Base-by-base conservation (phyloP, 2,113 vertebrate species). In the Argyrosomus japonicus region DNA sequence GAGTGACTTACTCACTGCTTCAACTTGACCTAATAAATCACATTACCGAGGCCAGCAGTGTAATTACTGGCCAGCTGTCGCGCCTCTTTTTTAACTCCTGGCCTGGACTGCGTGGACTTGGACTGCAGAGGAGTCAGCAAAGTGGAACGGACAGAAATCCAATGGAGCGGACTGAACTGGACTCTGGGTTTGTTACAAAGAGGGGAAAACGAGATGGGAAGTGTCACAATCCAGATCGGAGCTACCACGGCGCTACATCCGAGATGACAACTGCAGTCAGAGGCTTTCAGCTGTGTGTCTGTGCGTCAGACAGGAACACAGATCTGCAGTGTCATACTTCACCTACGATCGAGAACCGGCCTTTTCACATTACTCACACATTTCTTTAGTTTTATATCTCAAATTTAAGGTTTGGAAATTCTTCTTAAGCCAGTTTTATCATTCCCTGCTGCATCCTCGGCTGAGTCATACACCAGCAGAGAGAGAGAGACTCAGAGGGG, bases 11-110 rank as follows among this genome's bases (percentile, higher is more conserved):
- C 29, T 43, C 43, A 14, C 51, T 75, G 56, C 61, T 71, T 29
- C 40, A 68, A 29, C 61, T 40, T 78, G 78, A 85, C 45, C 64
- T 51, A 65, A 87, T 89, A 69, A 90, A 89, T 86, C 83, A 74
- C 57, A 88, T 79, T 78, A 86, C 23, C 0, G 68, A 23, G 74
- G 71, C 58, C 70, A 62, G 32, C 71, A 23, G 81, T 81, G 71
- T 77, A 81, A 91, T 85, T 85, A 77, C 74, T 47, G 53, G 53
- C 68, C 68, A 79, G 83, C 75, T 77, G 89, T 73, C 14, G 0
- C 5, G 25, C n/a, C 54, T 65, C 51, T 64, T 12, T 63, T 63
- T 68, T n/a, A 61, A 62, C 61, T 65, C 36, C 45, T 15, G 64
- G 15, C 10, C 40, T 60, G 63, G 29, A 67, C 45, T 45, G 62